Conservation (phyloP, 2,113 vertebrate genomes). For the Dasyornis broadbenti region DNA sequence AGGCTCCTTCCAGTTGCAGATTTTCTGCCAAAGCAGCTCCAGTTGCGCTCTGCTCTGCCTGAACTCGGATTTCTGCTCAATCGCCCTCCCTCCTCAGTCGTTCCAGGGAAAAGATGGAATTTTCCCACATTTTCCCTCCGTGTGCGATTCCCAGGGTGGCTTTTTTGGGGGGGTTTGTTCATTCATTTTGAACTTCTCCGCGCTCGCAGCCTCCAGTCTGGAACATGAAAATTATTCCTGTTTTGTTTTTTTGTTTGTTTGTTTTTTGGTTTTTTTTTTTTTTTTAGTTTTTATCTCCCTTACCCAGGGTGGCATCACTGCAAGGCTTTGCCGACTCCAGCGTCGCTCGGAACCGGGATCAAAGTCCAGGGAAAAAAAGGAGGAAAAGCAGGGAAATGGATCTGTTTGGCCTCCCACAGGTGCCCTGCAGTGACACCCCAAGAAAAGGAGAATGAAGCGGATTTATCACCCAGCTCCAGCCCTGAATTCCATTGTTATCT, state of each 20-base stretch:
- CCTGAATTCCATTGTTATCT: too few species aligned
- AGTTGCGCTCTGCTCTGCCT: conserved; percentile 22
- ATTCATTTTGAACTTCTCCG: background rate
- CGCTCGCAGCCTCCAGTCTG: background rate
- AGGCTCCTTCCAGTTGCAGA: background rate
- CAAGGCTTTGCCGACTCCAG: background rate
- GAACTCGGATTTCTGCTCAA: conserved; percentile 7
- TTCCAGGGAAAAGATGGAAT: background rate
- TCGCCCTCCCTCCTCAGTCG: conserved; percentile 4
- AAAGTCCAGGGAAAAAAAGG: background rate
- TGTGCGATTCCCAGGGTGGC: background rate
- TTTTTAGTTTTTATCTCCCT: background rate
- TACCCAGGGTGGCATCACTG: background rate
- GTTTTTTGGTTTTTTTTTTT: background rate
- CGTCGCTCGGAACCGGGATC: background rate
- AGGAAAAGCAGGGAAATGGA: background rate
- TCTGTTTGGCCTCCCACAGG: background rate
- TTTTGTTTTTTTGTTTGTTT: background rate
- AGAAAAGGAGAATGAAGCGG: background rate
- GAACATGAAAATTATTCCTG: background rate
- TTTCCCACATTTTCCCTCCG: background rate
- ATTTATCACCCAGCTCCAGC: background rate
- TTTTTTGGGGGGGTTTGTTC: background rate
- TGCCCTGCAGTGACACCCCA: background rate
- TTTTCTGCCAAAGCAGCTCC: conserved; percentile 39